These are phyloP conservation scores for Phainopepla nitens DNA, from an alignment of 2,113 vertebrate species.

Conservation along the genomic window DNA sequence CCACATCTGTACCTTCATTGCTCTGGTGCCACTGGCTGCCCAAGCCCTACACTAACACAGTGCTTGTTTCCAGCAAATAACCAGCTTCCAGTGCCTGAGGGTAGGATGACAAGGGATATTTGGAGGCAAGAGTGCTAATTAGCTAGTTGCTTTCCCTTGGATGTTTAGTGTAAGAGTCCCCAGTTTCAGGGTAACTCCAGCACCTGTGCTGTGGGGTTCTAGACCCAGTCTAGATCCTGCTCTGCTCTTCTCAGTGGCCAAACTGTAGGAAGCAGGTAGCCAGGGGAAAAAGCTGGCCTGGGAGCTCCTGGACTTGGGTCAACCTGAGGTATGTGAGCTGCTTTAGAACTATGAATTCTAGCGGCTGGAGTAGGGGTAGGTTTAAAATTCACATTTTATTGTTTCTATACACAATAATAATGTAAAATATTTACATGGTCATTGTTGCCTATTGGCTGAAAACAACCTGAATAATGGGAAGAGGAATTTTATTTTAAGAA, in stretches of 20 bases:
- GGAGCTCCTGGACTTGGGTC: background rate
- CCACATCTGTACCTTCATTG: rapidly evolving
- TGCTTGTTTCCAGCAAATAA: background rate
- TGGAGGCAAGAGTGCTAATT: background rate
- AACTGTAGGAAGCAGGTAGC: background rate
- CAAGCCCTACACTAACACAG: background rate
- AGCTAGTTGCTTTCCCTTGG: background rate
- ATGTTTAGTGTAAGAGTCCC: background rate
- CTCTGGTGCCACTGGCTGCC: rapidly evolving
- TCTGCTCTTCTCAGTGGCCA: background rate
- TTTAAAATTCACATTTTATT: background rate
- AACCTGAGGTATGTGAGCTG: background rate
- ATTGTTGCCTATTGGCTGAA: background rate
- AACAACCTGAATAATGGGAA: background rate
- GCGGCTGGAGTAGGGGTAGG: background rate
- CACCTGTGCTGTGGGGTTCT: background rate
- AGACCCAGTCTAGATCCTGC: background rate
- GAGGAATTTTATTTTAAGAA: background rate
- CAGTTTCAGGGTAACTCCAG: background rate
- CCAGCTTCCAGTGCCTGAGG: background rate
- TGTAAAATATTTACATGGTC: background rate
- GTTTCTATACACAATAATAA: background rate
- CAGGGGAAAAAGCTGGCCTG: background rate
- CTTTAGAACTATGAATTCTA: background rate
- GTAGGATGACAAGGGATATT: background rate